phyloP scores from a whole-genome alignment of 92 coral and sea anemone species.

The Virgularia gustaviana region DNA sequence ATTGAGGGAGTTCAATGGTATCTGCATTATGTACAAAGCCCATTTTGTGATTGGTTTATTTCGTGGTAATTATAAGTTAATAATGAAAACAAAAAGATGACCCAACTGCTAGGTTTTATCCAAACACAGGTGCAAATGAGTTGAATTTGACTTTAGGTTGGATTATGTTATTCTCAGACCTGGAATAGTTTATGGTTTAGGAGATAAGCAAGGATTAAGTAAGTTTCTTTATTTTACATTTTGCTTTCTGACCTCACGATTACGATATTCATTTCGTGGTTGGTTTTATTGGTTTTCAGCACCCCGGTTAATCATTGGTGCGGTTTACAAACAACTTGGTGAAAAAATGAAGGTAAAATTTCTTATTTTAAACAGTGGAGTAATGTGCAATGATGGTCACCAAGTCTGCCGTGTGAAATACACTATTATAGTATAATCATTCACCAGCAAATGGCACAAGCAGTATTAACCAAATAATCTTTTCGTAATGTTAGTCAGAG shows the following conservation, averaged over 20 bases:
- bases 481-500: no score
- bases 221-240: constrained; percentile 22
- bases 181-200: constrained; percentile 80
- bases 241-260: background rate
- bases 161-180: constrained; percentile 81
- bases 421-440: no score
- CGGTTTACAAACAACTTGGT: constrained; percentile 81
- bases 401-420: no score
- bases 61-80: no score
- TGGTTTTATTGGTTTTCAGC: constrained; percentile 37
- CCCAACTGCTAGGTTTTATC: no score
- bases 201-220: constrained; percentile 87
- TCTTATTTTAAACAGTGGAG: background rate
- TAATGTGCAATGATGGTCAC: no score
- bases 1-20: no score
- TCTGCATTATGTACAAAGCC: no score
- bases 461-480: no score
- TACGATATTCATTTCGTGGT: background rate
- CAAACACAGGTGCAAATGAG: background rate
- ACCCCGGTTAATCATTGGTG: constrained; percentile 89
- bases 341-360: constrained; percentile 81
- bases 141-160: constrained; percentile 49
- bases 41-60: no score
- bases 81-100: no score
- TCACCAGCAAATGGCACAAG: no score